Evolutionary conservation across 2,113 vertebrate genomes (phyloP).

Genomic region (Spea bombifrons): DNA sequence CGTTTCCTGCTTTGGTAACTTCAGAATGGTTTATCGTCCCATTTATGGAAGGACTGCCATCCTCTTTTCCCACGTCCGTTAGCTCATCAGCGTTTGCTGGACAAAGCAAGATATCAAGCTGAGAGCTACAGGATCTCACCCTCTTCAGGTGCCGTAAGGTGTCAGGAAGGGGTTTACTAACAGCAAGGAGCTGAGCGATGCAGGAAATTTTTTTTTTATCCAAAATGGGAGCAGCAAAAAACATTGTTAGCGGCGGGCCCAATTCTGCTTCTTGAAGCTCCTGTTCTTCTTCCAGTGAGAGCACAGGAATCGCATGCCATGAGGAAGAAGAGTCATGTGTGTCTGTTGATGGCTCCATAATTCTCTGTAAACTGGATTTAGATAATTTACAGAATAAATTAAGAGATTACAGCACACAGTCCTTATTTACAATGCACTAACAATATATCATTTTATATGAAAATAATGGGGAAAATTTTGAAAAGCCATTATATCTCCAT

Average conservation of each 20-base stretch:
- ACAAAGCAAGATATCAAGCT: constrained; percentile 76
- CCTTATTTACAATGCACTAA: too few species aligned
- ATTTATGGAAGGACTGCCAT: neutral
- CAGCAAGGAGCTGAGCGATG: constrained; percentile 66
- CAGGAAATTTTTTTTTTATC: constrained; percentile 75
- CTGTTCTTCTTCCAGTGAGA: constrained; percentile 72
- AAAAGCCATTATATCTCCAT: too few species aligned
- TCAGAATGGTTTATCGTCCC: neutral
- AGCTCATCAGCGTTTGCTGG: constrained; percentile 40
- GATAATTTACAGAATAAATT: too few species aligned
- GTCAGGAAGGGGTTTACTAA: constrained; percentile 62
- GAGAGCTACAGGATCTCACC: constrained; percentile 66
- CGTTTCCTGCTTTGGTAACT: neutral
- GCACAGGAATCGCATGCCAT: constrained; percentile 73
- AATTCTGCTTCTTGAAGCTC: constrained; percentile 64
- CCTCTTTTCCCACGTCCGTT: neutral
- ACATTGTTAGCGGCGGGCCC: neutral
- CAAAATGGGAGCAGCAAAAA: constrained; percentile 71
- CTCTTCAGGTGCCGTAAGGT: constrained; percentile 76
- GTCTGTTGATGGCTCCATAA: neutral
- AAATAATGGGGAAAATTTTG: too few species aligned
- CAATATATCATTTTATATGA: too few species aligned
- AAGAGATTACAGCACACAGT: too few species aligned
- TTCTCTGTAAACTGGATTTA: too few species aligned
- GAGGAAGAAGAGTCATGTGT: neutral